Evolutionary conservation across 2,797 vertebrate genomes (phyloP).

Genomic region (Lindbergichthys nudifrons): DNA sequence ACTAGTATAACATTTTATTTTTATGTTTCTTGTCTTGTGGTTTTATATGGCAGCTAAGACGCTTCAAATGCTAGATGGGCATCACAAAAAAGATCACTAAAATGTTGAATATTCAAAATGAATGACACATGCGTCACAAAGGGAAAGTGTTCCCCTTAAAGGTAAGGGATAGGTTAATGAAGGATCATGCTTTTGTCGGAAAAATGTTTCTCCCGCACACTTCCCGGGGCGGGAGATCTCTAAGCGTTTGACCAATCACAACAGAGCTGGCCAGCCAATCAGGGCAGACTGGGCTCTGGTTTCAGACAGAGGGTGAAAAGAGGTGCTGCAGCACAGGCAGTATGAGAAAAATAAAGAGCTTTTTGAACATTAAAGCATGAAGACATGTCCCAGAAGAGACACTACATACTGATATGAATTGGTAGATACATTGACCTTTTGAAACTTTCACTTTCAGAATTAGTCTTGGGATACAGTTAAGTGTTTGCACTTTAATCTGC

Average conservation of each 20-base stretch:
- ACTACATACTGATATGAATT: too few species aligned
- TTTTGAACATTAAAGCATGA: too few species aligned
- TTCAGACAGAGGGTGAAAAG: too few species aligned
- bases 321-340: too few species aligned
- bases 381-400: too few species aligned
- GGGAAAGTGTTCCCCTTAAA: background rate
- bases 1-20: conserved; percentile 16
- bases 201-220: too few species aligned
- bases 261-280: too few species aligned
- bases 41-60: background rate
- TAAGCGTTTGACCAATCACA: too few species aligned
- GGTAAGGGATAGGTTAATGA: background rate
- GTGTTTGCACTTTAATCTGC: background rate
- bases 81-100: background rate
- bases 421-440: background rate
- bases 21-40: background rate
- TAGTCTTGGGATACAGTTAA: background rate
- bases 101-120: background rate
- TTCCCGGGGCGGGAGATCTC: too few species aligned
- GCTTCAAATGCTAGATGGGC: background rate
- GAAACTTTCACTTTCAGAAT: background rate
- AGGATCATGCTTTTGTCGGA: background rate
- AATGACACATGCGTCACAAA: too few species aligned
- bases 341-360: too few species aligned
- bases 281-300: too few species aligned